Percentiles rank a stretch among this genome's conserved stretches.
phyloP scores from a whole-genome alignment of 35 echinoderm and acorn worm genomes.

The Apostichopus japonicus region DNA sequence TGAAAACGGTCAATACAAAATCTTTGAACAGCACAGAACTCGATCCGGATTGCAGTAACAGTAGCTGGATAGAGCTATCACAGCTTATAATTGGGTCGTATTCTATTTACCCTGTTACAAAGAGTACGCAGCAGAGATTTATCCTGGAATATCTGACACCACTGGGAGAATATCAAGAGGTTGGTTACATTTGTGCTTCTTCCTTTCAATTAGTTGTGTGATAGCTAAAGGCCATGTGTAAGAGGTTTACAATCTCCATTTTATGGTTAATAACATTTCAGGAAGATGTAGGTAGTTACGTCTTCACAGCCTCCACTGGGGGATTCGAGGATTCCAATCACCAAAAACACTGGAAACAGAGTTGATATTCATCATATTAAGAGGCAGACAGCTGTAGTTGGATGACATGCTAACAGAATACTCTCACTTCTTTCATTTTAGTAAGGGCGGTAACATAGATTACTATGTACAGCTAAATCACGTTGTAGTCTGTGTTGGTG shows the following conservation, averaged over 20 bases:
- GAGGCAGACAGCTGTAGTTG: too few species aligned
- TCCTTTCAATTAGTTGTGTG: background rate
- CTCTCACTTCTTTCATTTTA: too few species aligned
- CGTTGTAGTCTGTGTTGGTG: too few species aligned
- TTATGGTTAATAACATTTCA: background rate
- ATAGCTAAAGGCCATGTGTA: background rate
- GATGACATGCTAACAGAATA: too few species aligned
- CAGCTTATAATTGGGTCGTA: constrained; percentile 86
- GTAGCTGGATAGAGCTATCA: constrained; percentile 91
- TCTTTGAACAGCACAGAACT: constrained; percentile 19
- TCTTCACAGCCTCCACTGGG: too few species aligned
- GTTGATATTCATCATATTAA: too few species aligned
- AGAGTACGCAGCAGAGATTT: constrained; percentile 86
- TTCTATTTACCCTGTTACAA: constrained; percentile 83
- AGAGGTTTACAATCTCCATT: background rate
- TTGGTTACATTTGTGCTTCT: constrained; percentile 26
- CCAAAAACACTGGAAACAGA: background rate
- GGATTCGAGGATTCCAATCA: background rate
- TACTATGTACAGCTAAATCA: too few species aligned
- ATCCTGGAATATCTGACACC: constrained; percentile 97
- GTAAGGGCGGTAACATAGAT: too few species aligned
- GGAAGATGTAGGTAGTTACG: background rate
- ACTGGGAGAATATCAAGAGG: constrained; percentile 98
- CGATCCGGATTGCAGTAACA: constrained; percentile 86
- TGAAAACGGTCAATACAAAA: background rate